Conservation (phyloP, 2,888 invertebrate genomes). For the Ormyrus rosae region DNA sequence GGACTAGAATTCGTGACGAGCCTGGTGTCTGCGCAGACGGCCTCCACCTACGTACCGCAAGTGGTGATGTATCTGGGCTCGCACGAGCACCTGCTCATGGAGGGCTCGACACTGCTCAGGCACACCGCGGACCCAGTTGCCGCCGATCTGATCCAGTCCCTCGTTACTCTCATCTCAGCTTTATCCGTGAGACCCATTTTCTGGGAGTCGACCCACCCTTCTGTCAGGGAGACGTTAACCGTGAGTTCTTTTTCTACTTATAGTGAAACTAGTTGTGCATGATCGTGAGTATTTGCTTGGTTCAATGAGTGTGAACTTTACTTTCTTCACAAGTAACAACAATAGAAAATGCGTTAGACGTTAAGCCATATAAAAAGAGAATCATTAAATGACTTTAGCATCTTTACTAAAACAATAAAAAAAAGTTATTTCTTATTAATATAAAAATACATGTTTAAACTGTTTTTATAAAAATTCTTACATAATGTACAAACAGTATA, state of each 20-base stretch:
- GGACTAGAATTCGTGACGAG: slow-evolving; percentile 72
- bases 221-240: slow-evolving; percentile 70
- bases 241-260: slow-evolving; percentile 53
- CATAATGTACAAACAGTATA: too few species aligned
- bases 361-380: too few species aligned
- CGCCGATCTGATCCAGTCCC: slow-evolving; percentile 71
- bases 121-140: slow-evolving; percentile 72
- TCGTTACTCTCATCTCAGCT: slow-evolving; percentile 72
- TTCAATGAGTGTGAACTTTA: too few species aligned
- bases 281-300: too few species aligned
- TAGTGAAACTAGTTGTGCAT: too few species aligned
- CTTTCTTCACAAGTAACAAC: too few species aligned
- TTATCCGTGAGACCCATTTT: slow-evolving; percentile 67
- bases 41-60: slow-evolving; percentile 63
- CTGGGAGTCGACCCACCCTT: slow-evolving; percentile 69
- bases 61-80: slow-evolving; percentile 69
- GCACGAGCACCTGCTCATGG: slow-evolving; percentile 71
- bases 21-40: slow-evolving; percentile 64
- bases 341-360: too few species aligned
- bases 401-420: too few species aligned
- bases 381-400: too few species aligned
- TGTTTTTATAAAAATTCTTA: too few species aligned
- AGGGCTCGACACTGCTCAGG: slow-evolving; percentile 70
- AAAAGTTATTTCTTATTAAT: too few species aligned
- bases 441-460: too few species aligned